A percentile compares a stretch with the other conserved stretches of the same genome.
Conservation (phyloP, 1,140 invertebrate genomes). For the Rhizoglyphus robini region DNA sequence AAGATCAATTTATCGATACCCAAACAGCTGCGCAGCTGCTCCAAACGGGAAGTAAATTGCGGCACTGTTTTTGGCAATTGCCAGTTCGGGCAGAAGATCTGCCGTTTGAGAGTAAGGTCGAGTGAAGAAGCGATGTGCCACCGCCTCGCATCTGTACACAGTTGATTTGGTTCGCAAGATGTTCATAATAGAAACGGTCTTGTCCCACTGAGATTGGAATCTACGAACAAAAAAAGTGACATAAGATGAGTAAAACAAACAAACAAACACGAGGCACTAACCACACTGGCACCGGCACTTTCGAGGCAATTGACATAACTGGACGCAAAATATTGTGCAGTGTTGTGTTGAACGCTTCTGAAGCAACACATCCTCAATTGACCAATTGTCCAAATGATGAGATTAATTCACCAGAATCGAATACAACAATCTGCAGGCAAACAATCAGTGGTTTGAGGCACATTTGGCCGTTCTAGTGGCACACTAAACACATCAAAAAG, state of each 20-base stretch:
- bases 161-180: background rate
- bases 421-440: too few species aligned
- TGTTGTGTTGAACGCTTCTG: background rate
- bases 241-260: background rate
- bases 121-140: background rate
- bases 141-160: background rate
- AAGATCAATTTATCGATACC: constrained; percentile 62
- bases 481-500: too few species aligned
- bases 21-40: constrained; percentile 75
- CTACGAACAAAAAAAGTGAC: background rate
- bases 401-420: too few species aligned
- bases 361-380: background rate
- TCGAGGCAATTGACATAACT: constrained; percentile 9
- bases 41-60: constrained; percentile 55
- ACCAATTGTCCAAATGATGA: constrained; percentile 2
- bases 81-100: background rate
- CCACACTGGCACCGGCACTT: background rate
- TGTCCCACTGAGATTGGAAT: background rate
- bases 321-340: background rate
- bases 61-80: background rate
- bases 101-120: background rate
- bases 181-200: background rate
- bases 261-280: background rate
- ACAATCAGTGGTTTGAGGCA: too few species aligned
- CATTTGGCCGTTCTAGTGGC: too few species aligned